Percentiles rank a stretch among this genome's conserved stretches.
These are phyloP conservation scores for Sorex araneus DNA, from an alignment of 2,113 vertebrate genomes.

Conservation along the genomic window DNA sequence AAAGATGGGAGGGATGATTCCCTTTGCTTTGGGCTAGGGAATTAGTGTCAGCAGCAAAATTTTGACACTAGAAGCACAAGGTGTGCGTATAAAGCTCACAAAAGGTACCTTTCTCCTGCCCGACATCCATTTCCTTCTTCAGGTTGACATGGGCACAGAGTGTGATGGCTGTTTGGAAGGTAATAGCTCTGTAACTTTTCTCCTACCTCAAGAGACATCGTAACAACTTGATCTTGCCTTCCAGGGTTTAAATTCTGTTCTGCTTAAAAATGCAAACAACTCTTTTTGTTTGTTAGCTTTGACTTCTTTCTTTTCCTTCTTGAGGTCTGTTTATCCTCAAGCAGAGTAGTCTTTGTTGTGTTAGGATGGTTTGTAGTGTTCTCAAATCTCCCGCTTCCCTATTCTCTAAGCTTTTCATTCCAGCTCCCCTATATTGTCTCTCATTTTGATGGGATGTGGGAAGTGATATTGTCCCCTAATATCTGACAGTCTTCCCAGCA, in stretches of 20 bases:
- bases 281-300: background rate
- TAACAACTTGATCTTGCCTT: background rate
- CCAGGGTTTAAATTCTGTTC: background rate
- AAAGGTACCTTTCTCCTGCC: background rate
- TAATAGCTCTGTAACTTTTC: background rate
- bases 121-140: background rate
- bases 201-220: background rate
- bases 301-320: background rate
- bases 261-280: background rate
- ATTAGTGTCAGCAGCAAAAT: background rate
- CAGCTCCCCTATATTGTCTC: background rate
- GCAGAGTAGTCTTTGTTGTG: background rate
- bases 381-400: background rate
- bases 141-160: background rate
- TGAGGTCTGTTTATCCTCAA: background rate
- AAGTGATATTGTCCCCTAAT: background rate
- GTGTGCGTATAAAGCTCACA: background rate
- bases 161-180: background rate
- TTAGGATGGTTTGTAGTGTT: background rate
- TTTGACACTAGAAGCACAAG: background rate
- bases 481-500: background rate
- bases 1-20: background rate
- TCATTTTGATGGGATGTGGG: background rate
- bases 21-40: background rate
- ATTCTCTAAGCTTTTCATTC: background rate